Evolutionary conservation across 2,797 vertebrate genomes (phyloP).

Genomic region (Rhadinocentrus ornatus): DNA sequence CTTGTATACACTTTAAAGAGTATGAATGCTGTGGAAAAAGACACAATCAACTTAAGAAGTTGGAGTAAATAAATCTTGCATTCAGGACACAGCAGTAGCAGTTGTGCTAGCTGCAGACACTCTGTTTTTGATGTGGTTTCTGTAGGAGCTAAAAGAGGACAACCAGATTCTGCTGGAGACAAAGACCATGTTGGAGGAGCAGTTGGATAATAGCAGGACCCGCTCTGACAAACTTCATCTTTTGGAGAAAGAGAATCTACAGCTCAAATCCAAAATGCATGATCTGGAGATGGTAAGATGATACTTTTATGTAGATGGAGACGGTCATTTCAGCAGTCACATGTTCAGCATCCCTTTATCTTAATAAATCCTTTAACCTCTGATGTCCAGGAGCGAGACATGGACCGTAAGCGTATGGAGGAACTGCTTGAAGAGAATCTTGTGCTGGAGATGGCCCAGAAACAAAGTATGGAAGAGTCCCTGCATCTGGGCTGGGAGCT

Average conservation of each 20-base stretch:
- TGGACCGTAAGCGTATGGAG: constrained; percentile 95
- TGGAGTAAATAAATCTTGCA: neutral
- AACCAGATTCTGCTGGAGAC: constrained; percentile 97
- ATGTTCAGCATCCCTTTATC: neutral
- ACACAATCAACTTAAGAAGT: neutral
- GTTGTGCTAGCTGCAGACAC: neutral
- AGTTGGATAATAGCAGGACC: constrained; percentile 89
- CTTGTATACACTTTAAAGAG: neutral
- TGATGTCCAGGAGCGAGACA: constrained; percentile 88
- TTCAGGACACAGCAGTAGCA: neutral
- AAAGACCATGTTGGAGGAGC: constrained; percentile 96
- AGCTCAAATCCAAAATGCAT: constrained; percentile 94
- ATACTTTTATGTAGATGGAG: neutral
- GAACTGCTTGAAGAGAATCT: constrained; percentile 98
- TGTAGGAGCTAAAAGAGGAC: constrained; percentile 97
- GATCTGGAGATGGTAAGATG: constrained; percentile 95
- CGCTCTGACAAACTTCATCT: constrained; percentile 97
- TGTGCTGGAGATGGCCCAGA: constrained; percentile 97
- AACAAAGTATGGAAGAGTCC: constrained; percentile 98
- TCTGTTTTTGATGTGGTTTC: constrained; percentile 7
- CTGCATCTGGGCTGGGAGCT: constrained; percentile 98
- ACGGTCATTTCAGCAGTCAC: neutral
- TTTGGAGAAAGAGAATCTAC: constrained; percentile 96
- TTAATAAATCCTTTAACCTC: neutral
- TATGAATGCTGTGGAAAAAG: neutral